Evolutionary conservation across 2,797 vertebrate species (phyloP), one percentile per base, ranked within the genome.

Genomic region (Cuniculus paca): DNA sequence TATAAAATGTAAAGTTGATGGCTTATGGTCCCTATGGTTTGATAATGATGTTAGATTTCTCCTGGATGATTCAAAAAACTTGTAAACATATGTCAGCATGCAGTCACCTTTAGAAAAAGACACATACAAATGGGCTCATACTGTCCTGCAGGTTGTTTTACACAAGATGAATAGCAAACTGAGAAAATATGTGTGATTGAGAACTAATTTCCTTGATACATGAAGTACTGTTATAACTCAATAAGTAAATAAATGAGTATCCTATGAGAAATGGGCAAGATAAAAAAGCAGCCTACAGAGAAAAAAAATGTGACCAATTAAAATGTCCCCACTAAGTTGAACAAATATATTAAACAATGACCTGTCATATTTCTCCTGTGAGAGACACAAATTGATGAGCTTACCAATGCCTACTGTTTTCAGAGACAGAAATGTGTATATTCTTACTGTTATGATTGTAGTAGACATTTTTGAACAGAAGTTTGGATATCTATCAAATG

Each of bases 181-280:
- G 14, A 24, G n/a, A 75, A 95, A 94, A 90, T 45, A 88, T 0
- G 12, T 60, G 60, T 68, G 42, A 60, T 45, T 70, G 93, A 88
- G 24, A 24, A 36, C n/a, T 75, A 75, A 94, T 90, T 90, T 92
- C 56, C 42, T 94, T 88, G 70, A 79, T 39, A n/a, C 56, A 68
- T 60, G 56, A 84, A 94, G 52, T 58, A 83, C 70, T 95, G 7
- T 6, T 78, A 52, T n/a, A 84, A 88, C 34, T 68, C 80, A 82
- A 74, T 83, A 79, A 87, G 81, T 75, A 84, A 78, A 83, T 68
- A 31, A 88, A 45, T 86, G 92, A 85, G 63, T 91, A 54, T 34
- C 16, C 31, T 36, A 7, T 26, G 61, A 48, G 6, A 88, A 94
- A 72, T 48, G 8, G 50, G 65, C 36, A 79, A 45, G 63, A 36